Conservation (phyloP, 2,888 invertebrate genomes). For the Hyles lineata region DNA sequence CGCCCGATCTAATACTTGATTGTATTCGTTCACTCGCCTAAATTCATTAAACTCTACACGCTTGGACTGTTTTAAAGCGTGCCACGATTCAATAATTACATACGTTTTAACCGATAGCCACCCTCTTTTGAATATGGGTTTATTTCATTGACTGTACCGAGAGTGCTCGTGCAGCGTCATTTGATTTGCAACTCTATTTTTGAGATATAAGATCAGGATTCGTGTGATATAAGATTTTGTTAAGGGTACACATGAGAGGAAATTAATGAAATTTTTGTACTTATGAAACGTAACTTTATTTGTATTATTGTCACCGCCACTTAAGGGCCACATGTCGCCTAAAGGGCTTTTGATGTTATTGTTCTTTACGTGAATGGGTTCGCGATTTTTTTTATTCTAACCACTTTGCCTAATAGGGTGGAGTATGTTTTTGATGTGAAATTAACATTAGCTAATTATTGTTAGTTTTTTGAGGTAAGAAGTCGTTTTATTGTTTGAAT, state of each 20-base stretch:
- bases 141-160: slow-evolving; percentile 72
- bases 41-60: slow-evolving; percentile 79
- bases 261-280: slow-evolving; percentile 72
- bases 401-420: slow-evolving; percentile 23
- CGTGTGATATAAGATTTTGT: slow-evolving; percentile 29
- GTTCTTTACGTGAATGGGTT: slow-evolving; percentile 50
- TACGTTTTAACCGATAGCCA: slow-evolving; percentile 80
- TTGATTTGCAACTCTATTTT: slow-evolving; percentile 35
- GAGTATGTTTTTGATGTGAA: slow-evolving; percentile 14
- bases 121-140: slow-evolving; percentile 82
- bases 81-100: slow-evolving; percentile 78
- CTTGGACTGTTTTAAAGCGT: slow-evolving; percentile 67
- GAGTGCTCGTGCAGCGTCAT: slow-evolving; percentile 37
- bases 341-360: slow-evolving; percentile 75
- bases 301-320: slow-evolving; percentile 83
- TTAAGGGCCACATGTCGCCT: slow-evolving; percentile 83
- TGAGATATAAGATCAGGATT: slow-evolving; percentile 30
- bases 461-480: slow-evolving; percentile 1
- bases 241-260: slow-evolving; percentile 58
- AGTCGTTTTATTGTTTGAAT: background rate
- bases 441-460: slow-evolving; percentile 23
- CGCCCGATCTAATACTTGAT: slow-evolving; percentile 54
- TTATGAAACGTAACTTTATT: slow-evolving; percentile 80
- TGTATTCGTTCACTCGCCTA: slow-evolving; percentile 66
- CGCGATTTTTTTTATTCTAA: slow-evolving; percentile 30